Percentiles rank a stretch among this genome's conserved stretches.
phyloP scores from a whole-genome alignment of 2,888 invertebrate species.

The Myopa testacea region DNA sequence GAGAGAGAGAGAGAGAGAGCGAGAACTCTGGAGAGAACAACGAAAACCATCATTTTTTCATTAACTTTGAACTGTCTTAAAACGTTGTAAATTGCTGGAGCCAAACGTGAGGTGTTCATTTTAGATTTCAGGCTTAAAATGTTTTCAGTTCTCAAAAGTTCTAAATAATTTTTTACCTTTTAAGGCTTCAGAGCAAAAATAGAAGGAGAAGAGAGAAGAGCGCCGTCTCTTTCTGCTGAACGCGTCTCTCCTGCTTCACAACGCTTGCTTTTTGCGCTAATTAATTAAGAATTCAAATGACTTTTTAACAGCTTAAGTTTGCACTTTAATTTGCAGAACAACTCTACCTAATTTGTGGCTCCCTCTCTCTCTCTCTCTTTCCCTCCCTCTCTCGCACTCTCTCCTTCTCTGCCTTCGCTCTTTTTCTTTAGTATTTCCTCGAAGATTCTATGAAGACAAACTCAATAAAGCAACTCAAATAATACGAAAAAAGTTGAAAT shows the following conservation, averaged over 20 bases:
- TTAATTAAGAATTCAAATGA: conserved; percentile 55
- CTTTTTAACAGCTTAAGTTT: conserved; percentile 39
- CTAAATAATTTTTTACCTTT: neutral
- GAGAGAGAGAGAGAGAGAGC: neutral
- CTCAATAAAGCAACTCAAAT: conserved; percentile 48
- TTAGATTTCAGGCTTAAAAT: too few species aligned
- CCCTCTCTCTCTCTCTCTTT: neutral
- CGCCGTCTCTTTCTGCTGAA: too few species aligned
- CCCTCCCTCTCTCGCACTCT: neutral
- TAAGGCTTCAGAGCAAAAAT: neutral
- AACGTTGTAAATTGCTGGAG: too few species aligned
- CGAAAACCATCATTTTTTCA: too few species aligned
- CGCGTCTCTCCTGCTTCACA: neutral
- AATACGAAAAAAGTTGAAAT: conserved; percentile 46
- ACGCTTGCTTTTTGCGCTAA: conserved; percentile 44
- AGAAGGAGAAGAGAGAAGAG: too few species aligned
- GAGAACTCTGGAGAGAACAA: too few species aligned
- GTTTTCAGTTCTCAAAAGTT: too few species aligned
- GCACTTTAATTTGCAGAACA: conserved; percentile 27
- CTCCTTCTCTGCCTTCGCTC: neutral
- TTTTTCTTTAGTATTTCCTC: neutral
- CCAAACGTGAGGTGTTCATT: too few species aligned
- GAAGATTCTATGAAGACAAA: conserved; percentile 48
- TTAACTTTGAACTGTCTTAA: too few species aligned
- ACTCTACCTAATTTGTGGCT: conserved; percentile 1